phyloP scores from a whole-genome alignment of 2,113 vertebrate genomes.

The Corydoras maculifer region DNA sequence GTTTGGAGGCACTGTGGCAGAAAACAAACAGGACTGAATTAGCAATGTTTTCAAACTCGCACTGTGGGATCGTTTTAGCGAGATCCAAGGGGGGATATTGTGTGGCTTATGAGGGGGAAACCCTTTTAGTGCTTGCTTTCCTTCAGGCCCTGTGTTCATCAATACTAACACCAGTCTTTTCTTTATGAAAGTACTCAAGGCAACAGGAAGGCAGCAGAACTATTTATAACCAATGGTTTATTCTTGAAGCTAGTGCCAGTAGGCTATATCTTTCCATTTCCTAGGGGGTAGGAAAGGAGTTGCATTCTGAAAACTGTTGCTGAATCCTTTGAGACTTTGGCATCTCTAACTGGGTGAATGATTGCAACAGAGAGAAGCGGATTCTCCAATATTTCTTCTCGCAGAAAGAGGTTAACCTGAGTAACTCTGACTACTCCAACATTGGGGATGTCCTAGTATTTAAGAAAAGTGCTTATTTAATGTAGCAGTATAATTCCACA shows the following conservation, averaged over 20 bases:
- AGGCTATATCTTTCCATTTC: constrained; percentile 4
- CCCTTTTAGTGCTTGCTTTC: constrained; percentile 10
- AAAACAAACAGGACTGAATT: constrained; percentile 35
- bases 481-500: too few species aligned
- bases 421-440: too few species aligned
- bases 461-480: too few species aligned
- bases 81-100: constrained; percentile 14
- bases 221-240: not conserved
- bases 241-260: constrained; percentile 23
- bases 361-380: constrained; percentile 39
- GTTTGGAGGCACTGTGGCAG: constrained; percentile 32
- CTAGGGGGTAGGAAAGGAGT: constrained; percentile 23
- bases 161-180: constrained; percentile 11
- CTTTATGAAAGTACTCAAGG: constrained; percentile 1
- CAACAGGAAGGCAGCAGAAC: constrained; percentile 23
- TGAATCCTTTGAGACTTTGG: constrained; percentile 49
- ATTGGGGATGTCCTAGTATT: too few species aligned
- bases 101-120: constrained; percentile 17
- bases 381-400: too few species aligned
- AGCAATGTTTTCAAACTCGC: constrained; percentile 22
- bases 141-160: constrained; percentile 16
- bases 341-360: constrained; percentile 46
- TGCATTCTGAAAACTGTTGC: constrained; percentile 48
- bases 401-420: too few species aligned
- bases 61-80: constrained; percentile 17